Conservation (phyloP, 2,113 vertebrate species). For the Cyanoramphus novaezelandiae region DNA sequence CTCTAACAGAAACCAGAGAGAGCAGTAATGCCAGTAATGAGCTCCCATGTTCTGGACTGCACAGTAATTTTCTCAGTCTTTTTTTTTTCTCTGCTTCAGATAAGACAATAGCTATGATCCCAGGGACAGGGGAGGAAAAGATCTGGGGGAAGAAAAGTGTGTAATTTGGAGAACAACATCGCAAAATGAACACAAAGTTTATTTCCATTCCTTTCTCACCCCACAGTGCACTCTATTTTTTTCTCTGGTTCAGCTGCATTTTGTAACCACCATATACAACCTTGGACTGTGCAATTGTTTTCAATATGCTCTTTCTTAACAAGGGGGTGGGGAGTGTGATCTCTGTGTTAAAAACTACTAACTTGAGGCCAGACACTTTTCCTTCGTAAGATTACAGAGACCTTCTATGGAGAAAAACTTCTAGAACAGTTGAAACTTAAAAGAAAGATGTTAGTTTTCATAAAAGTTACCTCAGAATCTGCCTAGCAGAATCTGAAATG, state of each 20-base stretch:
- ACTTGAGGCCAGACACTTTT: neutral
- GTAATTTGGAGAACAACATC: neutral
- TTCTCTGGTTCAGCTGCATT: neutral
- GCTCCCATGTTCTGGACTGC: neutral
- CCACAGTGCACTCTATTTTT: neutral
- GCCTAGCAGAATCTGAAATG: neutral
- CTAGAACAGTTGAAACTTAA: neutral
- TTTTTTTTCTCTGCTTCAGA: neutral
- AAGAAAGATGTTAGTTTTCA: neutral
- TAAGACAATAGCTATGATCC: neutral
- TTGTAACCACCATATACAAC: neutral
- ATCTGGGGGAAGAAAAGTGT: neutral
- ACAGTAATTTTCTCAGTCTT: neutral
- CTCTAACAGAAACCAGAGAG: neutral
- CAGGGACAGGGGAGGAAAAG: neutral
- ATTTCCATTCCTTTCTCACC: neutral
- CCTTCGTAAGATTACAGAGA: neutral
- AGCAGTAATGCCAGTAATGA: neutral
- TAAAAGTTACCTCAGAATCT: neutral
- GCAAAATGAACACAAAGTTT: neutral
- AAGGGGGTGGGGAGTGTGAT: rapidly evolving
- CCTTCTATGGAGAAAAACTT: neutral
- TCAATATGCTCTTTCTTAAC: neutral
- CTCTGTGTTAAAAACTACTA: neutral
- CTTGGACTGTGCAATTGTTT: neutral